These are phyloP conservation scores for Hypsibius dujardini DNA, from an alignment of 1,140 invertebrate species.

Conservation along the genomic window DNA sequence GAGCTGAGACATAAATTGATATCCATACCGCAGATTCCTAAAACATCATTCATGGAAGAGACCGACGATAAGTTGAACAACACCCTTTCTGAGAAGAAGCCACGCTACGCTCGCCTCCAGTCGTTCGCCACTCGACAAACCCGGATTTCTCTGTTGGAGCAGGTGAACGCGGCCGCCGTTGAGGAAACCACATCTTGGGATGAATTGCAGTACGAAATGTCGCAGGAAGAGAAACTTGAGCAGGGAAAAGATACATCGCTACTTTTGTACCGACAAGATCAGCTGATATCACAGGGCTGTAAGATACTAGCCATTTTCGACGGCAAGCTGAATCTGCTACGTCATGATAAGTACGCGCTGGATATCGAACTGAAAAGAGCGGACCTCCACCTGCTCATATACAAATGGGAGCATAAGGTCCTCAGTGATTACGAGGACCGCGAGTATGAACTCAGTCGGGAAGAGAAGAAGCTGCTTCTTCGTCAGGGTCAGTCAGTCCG, in stretches of 20 bases:
- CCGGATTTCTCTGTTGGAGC: not conserved
- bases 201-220: not conserved
- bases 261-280: not conserved
- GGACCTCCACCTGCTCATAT: not conserved
- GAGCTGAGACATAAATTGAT: too few relatives aligned
- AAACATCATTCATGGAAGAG: too few relatives aligned
- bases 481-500: too few relatives aligned
- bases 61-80: too few relatives aligned
- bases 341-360: not conserved
- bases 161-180: not conserved
- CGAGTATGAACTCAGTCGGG: not conserved
- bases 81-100: too few relatives aligned
- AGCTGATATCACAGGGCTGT: not conserved
- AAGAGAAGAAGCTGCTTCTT: not conserved
- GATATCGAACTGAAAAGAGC: conserved; percentile 6
- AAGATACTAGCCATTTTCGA: not conserved
- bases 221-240: not conserved
- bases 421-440: not conserved
- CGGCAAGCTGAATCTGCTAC: not conserved
- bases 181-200: not conserved
- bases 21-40: too few relatives aligned
- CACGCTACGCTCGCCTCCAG: not conserved
- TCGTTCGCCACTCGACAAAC: not conserved
- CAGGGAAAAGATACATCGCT: not conserved
- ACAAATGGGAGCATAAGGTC: not conserved